Percentiles rank a stretch among this genome's conserved stretches.
These are phyloP conservation scores for Phasianus colchicus DNA, from an alignment of 2,113 vertebrate species.

Conservation along the genomic window DNA sequence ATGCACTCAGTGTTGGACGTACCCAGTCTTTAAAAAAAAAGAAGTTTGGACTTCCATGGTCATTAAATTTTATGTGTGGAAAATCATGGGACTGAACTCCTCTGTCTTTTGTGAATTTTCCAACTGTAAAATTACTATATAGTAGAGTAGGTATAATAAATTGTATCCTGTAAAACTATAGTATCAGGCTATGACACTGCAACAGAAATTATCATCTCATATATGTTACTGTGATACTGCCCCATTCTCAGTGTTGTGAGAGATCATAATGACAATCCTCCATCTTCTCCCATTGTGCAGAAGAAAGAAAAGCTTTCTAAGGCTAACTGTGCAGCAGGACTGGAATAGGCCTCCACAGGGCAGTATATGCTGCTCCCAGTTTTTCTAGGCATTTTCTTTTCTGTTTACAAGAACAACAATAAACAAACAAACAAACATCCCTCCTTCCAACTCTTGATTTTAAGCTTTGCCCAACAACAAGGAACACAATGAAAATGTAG, in stretches of 20 bases:
- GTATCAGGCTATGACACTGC: not conserved
- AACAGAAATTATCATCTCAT: not conserved
- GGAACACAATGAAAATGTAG: not conserved
- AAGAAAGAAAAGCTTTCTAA: not conserved
- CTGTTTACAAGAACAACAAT: not conserved
- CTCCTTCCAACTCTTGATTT: not conserved
- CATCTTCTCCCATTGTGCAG: not conserved
- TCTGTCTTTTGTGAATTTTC: not conserved
- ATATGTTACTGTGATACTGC: not conserved
- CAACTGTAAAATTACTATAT: not conserved
- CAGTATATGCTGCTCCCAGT: not conserved
- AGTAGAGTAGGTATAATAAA: not conserved
- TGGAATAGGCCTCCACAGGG: not conserved
- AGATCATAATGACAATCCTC: not conserved
- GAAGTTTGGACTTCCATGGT: not conserved
- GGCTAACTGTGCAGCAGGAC: not conserved
- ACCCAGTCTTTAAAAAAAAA: not conserved
- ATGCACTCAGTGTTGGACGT: not conserved
- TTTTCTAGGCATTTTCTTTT: not conserved
- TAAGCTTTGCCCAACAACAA: not conserved
- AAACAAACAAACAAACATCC: not conserved
- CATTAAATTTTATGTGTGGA: not conserved
- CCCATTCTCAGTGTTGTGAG: not conserved
- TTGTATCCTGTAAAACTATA: not conserved
- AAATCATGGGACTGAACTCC: not conserved